Conservation (phyloP, 2,113 vertebrate species). For the Physeter macrocephalus region DNA sequence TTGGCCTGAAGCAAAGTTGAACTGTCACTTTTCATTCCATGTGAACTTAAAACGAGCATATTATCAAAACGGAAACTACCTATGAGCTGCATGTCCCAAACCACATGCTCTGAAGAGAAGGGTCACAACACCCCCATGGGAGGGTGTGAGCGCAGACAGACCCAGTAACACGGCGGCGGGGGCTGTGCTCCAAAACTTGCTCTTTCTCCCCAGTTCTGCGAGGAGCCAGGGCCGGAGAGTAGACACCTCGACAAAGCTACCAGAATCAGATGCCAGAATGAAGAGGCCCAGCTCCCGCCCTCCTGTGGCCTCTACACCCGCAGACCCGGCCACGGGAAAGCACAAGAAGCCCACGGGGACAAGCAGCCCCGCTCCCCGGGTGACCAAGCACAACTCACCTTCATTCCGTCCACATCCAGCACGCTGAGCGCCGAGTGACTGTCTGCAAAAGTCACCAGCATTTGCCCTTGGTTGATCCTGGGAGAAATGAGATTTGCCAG, state of each 20-base stretch:
- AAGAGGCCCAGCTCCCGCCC: background rate
- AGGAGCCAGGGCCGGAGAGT: accelerated
- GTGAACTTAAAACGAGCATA: background rate
- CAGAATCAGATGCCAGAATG: background rate
- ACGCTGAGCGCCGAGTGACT: conserved; percentile 84
- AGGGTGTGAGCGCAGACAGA: accelerated
- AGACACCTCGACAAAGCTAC: accelerated
- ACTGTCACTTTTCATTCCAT: background rate
- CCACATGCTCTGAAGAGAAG: background rate
- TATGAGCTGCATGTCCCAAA: background rate
- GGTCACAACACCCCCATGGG: accelerated
- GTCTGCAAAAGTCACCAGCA: conserved; percentile 86
- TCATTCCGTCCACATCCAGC: conserved; percentile 82
- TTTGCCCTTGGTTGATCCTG: conserved; percentile 84
- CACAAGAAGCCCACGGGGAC: too few relatives aligned
- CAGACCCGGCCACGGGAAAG: accelerated
- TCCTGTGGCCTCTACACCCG: accelerated
- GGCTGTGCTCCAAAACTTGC: accelerated
- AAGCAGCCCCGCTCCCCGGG: accelerated
- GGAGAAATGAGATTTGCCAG: background rate
- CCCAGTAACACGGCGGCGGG: accelerated
- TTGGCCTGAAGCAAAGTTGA: background rate
- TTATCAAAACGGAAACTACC: background rate
- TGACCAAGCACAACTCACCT: conserved; percentile 68
- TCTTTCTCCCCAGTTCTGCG: background rate